phyloP scores from a whole-genome alignment of 64 coral and sea anemone species.

The Montipora foliosa region DNA sequence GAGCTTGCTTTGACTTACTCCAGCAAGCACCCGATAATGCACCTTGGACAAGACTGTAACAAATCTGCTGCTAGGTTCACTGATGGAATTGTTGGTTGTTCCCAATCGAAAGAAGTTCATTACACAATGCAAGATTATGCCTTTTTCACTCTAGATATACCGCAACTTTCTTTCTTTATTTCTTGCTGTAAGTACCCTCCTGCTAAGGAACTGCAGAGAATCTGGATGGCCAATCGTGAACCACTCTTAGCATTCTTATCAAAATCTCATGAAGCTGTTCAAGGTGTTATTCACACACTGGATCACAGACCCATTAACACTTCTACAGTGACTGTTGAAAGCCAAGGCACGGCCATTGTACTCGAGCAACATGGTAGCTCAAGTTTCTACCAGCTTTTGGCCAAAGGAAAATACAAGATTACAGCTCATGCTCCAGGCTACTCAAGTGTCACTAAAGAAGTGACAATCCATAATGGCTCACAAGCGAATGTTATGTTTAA shows the following conservation, averaged over 20 bases:
- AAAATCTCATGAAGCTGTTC: slow-evolving; percentile 84
- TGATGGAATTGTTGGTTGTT: slow-evolving; percentile 78
- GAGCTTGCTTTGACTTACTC: slow-evolving; percentile 83
- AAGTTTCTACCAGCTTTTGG: slow-evolving; percentile 79
- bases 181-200: slow-evolving; percentile 91
- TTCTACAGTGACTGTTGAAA: slow-evolving; percentile 63
- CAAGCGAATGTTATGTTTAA: slow-evolving; percentile 72
- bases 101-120: slow-evolving; percentile 65
- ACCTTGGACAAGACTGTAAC: slow-evolving; percentile 81
- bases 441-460: slow-evolving; percentile 80
- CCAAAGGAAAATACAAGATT: slow-evolving; percentile 87
- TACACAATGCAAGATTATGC: slow-evolving; percentile 97
- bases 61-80: slow-evolving; percentile 62
- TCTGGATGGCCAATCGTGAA: slow-evolving; percentile 76
- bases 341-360: slow-evolving; percentile 21
- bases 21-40: slow-evolving; percentile 89
- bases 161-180: slow-evolving; percentile 85
- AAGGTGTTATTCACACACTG: slow-evolving; percentile 70
- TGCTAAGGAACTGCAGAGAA: slow-evolving; percentile 25
- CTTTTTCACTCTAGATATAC: slow-evolving; percentile 67
- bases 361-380: slow-evolving; percentile 50
- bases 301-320: slow-evolving; percentile 55
- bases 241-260: slow-evolving; percentile 76
- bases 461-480: slow-evolving; percentile 49
- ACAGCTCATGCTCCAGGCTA: slow-evolving; percentile 82